These are phyloP conservation scores for Sciurus niger DNA, from an alignment of 2,113 vertebrate genomes.

Conservation along the genomic window DNA sequence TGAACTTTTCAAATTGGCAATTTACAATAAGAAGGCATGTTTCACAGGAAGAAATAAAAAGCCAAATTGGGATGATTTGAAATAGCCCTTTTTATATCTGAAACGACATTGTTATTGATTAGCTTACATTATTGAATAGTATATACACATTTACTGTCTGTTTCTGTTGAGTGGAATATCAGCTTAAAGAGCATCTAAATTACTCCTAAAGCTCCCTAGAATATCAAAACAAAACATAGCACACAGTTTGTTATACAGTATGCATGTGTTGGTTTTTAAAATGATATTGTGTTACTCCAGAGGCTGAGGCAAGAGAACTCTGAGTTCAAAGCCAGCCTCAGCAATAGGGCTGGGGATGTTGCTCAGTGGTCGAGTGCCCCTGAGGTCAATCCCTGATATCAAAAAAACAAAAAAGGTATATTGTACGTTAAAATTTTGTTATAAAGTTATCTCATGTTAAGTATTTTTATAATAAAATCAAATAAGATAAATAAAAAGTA, in stretches of 20 bases:
- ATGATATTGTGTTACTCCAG: too few species aligned
- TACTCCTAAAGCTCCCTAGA: not conserved
- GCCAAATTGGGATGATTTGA: not conserved
- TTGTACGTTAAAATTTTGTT: not conserved
- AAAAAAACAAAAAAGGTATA: not conserved
- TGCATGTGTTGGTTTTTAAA: not conserved
- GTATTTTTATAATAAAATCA: not conserved
- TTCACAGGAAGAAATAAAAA: conserved; percentile 36
- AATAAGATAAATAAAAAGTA: not conserved
- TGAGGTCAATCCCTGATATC: too few species aligned
- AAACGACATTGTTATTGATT: not conserved
- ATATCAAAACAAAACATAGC: not conserved
- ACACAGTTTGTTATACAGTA: not conserved
- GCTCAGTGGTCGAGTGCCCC: too few species aligned
- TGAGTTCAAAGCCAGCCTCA: too few species aligned
- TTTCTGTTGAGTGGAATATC: not conserved
- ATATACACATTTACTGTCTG: not conserved
- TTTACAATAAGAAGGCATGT: not conserved
- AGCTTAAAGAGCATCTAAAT: not conserved
- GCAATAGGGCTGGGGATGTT: too few species aligned
- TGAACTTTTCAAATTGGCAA: not conserved
- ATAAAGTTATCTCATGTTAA: not conserved
- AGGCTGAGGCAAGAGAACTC: too few species aligned
- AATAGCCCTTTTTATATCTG: not conserved
- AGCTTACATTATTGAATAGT: not conserved